phyloP scores from a whole-genome alignment of 1,140 invertebrate genomes.

The Tyrophagus putrescentiae region DNA sequence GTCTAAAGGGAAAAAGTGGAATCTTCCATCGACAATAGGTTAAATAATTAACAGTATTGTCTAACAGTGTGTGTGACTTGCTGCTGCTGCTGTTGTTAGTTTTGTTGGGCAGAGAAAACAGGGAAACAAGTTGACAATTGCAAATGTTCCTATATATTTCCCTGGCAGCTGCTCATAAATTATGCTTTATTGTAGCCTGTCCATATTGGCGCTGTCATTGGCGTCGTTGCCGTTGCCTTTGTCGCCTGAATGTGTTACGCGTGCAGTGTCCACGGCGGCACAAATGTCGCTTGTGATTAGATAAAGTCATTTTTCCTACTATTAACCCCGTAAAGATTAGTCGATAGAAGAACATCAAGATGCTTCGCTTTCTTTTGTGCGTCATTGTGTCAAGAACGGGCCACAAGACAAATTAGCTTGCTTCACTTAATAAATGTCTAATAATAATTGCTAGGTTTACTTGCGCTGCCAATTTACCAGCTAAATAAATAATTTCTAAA shows the following conservation, averaged over 20 bases:
- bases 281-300: slow-evolving; percentile 8
- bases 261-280: not conserved
- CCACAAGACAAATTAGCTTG: no score
- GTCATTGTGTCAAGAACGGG: no score
- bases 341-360: not conserved
- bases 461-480: no score
- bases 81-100: no score
- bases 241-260: not conserved
- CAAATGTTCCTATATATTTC: not conserved
- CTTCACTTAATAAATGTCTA: no score
- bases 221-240: not conserved
- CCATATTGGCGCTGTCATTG: not conserved
- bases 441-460: no score
- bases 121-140: slow-evolving; percentile 10
- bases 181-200: not conserved
- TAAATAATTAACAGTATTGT: slow-evolving; percentile 15
- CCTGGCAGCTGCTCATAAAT: not conserved
- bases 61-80: not conserved
- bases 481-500: no score
- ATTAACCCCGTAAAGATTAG: not conserved
- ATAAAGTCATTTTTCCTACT: not conserved
- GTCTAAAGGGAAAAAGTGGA: no score
- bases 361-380: no score
- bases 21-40: not conserved
- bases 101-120: not conserved